Conservation (phyloP, 2,113 vertebrate species). For the Asarcornis scutulata region DNA sequence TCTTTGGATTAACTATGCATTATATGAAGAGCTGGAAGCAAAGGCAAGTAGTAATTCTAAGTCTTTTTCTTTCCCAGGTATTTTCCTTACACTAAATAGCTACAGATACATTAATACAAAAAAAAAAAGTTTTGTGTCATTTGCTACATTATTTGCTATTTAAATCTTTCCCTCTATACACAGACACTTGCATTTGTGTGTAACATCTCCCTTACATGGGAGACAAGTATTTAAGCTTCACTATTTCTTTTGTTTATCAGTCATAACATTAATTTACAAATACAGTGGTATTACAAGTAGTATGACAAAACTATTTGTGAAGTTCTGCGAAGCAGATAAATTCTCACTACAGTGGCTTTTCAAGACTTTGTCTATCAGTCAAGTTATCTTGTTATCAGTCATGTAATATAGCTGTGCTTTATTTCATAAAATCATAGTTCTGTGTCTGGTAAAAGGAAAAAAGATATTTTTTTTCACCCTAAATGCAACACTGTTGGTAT, state of each 20-base stretch:
- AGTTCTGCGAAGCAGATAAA: neutral
- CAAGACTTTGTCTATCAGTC: neutral
- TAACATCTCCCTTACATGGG: neutral
- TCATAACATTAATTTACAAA: neutral
- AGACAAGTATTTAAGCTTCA: neutral
- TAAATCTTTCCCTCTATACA: neutral
- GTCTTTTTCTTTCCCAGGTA: neutral
- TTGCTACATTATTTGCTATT: neutral
- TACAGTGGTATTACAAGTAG: neutral
- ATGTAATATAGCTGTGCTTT: neutral
- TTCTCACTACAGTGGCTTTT: neutral
- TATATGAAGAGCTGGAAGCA: constrained; percentile 96
- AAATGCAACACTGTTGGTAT: rapidly evolving
- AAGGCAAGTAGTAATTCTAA: constrained; percentile 79
- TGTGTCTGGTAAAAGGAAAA: neutral
- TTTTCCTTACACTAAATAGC: neutral
- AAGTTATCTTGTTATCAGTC: neutral
- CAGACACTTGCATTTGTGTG: neutral
- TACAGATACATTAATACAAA: neutral
- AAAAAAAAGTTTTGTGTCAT: neutral
- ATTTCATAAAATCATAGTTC: neutral
- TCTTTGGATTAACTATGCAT: constrained; percentile 95
- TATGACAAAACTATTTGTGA: neutral
- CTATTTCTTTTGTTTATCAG: neutral
- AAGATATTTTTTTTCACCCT: rapidly evolving